A percentile compares a stretch with the other conserved stretches of the same genome.
Evolutionary conservation across 1,140 invertebrate genomes (phyloP).

Genomic region (Dendrolimus kikuchii): DNA sequence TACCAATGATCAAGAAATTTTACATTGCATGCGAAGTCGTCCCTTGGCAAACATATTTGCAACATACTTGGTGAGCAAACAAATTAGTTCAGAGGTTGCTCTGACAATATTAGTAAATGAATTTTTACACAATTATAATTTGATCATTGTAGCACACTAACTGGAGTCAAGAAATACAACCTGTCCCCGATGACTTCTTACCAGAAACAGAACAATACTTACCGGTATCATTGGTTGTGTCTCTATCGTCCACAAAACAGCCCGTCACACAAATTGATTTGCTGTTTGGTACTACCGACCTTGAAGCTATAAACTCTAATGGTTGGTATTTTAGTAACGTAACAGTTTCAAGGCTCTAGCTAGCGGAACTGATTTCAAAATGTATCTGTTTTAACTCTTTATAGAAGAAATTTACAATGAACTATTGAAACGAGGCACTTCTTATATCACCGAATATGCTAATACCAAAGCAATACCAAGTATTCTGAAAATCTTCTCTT

Average conservation of each 20-base stretch:
- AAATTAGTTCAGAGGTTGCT: no score
- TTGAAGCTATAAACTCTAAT: slow-evolving; percentile 74
- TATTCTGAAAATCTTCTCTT: slow-evolving; percentile 29
- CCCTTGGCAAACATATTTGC: slow-evolving; percentile 74
- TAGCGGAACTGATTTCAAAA: background rate
- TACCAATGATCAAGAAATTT: slow-evolving; percentile 33
- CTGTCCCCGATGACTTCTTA: slow-evolving; percentile 74
- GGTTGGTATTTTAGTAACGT: slow-evolving; percentile 29
- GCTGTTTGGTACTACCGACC: slow-evolving; percentile 74
- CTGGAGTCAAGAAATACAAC: slow-evolving; percentile 71
- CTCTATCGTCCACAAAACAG: slow-evolving; percentile 57
- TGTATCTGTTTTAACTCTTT: slow-evolving; percentile 13
- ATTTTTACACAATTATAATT: background rate
- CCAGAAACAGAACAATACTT: slow-evolving; percentile 72
- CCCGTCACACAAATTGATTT: slow-evolving; percentile 66
- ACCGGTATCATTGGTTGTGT: slow-evolving; percentile 61
- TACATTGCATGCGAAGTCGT: slow-evolving; percentile 78
- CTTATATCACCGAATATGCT: slow-evolving; percentile 27
- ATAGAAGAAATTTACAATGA: slow-evolving; percentile 30
- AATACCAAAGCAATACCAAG: slow-evolving; percentile 31
- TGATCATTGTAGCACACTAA: slow-evolving; percentile 64
- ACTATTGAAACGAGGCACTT: slow-evolving; percentile 19
- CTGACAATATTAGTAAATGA: no score
- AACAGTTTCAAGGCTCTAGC: background rate
- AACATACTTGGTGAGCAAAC: slow-evolving; percentile 66